These are phyloP conservation scores for Salarias fasciatus DNA, from an alignment of 2,797 vertebrate species.

Conservation along the genomic window DNA sequence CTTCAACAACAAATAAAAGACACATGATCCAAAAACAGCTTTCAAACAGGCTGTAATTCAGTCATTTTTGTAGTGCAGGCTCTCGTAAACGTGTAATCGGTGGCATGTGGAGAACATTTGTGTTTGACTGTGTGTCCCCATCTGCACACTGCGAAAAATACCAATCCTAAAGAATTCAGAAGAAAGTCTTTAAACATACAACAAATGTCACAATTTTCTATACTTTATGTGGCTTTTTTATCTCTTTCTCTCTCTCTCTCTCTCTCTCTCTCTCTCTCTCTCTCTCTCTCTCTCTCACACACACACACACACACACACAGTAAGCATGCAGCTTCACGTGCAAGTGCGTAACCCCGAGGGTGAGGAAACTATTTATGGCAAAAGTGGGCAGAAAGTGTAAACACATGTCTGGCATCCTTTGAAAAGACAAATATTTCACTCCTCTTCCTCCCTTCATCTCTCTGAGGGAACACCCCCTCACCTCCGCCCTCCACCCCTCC, in stretches of 20 bases:
- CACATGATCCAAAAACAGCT: conserved; percentile 2
- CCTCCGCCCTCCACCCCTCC: conserved; percentile 21
- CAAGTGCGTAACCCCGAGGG: conserved; percentile 46
- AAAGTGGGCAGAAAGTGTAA: conserved; percentile 79
- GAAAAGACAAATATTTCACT: conserved; percentile 68
- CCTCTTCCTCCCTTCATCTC: conserved; percentile 49
- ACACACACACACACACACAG: conserved; percentile 14
- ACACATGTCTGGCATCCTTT: conserved; percentile 78
- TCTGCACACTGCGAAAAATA: background rate
- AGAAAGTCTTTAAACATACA: background rate
- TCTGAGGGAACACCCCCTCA: conserved; percentile 36
- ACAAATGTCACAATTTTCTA: too few species aligned
- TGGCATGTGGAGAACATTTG: background rate
- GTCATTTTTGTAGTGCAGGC: background rate
- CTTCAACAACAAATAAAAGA: background rate
- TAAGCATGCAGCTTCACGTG: conserved; percentile 46
- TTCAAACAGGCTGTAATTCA: background rate
- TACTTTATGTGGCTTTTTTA: too few species aligned
- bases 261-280: too few species aligned
- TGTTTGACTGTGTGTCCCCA: background rate
- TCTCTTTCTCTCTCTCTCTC: too few species aligned
- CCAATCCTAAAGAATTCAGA: background rate
- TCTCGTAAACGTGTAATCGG: conserved; percentile 13
- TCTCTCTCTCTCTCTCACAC: too few species aligned
- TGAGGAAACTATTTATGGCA: conserved; percentile 73